A percentile compares a stretch with the other conserved stretches of the same genome.
Evolutionary conservation across 1,140 invertebrate genomes (phyloP).

Genomic region (Mizuhopecten yessoensis): DNA sequence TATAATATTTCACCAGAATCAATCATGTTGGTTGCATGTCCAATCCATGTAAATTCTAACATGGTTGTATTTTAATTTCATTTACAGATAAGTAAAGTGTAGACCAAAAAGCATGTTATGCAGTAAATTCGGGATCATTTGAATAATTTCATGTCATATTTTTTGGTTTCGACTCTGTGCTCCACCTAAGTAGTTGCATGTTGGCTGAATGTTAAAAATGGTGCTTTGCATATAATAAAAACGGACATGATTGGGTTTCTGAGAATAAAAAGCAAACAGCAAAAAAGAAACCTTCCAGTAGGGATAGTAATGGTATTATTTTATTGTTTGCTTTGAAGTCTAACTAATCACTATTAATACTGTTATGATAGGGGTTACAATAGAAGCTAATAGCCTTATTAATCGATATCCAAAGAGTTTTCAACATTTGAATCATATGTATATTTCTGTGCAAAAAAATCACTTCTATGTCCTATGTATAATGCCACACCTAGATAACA

Average conservation of each 20-base stretch:
- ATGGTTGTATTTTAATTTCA: constrained; percentile 35
- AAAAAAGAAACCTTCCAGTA: background rate
- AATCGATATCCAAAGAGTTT: background rate
- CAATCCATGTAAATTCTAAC: constrained; percentile 28
- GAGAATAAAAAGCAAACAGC: background rate
- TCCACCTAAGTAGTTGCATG: background rate
- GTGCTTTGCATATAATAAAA: constrained; percentile 20
- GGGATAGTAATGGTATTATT: background rate
- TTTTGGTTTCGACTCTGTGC: background rate
- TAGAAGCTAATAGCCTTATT: background rate
- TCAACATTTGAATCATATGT: background rate
- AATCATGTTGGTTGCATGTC: constrained; percentile 5
- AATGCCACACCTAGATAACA: background rate
- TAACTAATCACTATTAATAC: background rate
- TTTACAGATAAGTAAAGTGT: constrained; percentile 30
- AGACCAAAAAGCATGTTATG: constrained; percentile 33
- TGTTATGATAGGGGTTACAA: background rate
- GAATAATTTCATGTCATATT: constrained; percentile 17
- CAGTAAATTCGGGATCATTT: background rate
- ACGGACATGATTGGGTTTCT: constrained; percentile 10
- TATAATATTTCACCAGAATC: background rate
- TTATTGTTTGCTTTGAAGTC: background rate
- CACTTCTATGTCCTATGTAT: too few species aligned
- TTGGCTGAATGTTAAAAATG: constrained; percentile 7
- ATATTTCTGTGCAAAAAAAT: too few species aligned